Percentiles rank a stretch among this genome's conserved stretches.
Conservation (phyloP, 92 coral and sea anemone species). For the Phenganax subtilis region DNA sequence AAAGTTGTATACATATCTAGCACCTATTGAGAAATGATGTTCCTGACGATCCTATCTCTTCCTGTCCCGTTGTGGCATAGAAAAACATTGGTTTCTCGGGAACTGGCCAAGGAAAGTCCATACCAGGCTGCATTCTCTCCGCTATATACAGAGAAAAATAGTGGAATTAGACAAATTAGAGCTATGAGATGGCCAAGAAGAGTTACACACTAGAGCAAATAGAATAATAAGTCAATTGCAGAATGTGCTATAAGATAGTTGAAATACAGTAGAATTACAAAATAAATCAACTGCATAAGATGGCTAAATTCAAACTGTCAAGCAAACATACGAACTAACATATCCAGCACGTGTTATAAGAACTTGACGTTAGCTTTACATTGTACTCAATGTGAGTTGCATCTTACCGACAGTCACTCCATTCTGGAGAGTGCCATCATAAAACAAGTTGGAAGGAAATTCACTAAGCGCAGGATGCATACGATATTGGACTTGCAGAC, state of each 20-base stretch:
- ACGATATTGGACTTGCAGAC: conserved; percentile 97
- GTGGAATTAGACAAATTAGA: neutral
- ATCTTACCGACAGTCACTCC: conserved; percentile 88
- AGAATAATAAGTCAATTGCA: no score
- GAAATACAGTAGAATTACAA: no score
- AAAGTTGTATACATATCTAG: neutral
- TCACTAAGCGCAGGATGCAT: conserved; percentile 99
- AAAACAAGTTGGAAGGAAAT: conserved; percentile 96
- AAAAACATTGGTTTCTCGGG: conserved; percentile 97
- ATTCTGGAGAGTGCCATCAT: conserved; percentile 98
- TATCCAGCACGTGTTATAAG: neutral
- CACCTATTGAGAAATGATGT: conserved; percentile 99
- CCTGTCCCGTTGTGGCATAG: conserved; percentile 95
- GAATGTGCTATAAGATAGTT: no score
- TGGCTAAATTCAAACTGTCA: no score
- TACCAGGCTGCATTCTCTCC: conserved; percentile 91
- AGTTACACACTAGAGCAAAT: no score
- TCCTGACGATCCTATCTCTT: conserved; percentile 99
- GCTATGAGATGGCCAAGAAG: neutral
- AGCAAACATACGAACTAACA: neutral
- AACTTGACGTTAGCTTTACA: neutral
- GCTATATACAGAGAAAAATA: conserved; percentile 40
- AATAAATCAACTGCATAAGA: no score
- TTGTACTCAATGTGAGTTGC: neutral
- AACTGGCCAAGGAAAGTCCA: conserved; percentile 99